Conservation (phyloP, 2,113 vertebrate genomes). For the Microtus montanus region DNA sequence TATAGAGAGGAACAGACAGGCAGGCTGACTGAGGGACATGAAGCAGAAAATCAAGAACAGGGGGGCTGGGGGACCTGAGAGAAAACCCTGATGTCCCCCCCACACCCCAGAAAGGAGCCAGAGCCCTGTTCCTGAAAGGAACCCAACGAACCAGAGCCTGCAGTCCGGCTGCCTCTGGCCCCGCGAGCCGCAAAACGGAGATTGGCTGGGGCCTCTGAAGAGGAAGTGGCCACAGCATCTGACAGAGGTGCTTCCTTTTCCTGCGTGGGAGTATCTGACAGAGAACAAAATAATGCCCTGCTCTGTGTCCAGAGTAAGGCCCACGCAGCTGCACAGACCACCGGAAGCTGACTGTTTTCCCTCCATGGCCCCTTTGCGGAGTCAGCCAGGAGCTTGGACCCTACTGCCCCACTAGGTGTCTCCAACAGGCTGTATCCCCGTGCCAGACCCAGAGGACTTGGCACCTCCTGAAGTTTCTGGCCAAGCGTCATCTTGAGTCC, state of each 20-base stretch:
- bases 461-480: background rate
- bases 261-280: conserved; percentile 85
- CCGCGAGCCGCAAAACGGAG: conserved; percentile 49
- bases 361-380: background rate
- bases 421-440: background rate
- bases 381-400: background rate
- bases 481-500: no score
- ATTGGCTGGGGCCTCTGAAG: conserved; percentile 73
- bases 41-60: accelerated
- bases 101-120: background rate
- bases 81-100: background rate
- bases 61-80: background rate
- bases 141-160: accelerated
- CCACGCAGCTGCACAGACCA: conserved; percentile 49
- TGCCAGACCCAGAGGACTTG: background rate
- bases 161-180: conserved; percentile 53
- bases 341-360: conserved; percentile 27
- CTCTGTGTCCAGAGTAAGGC: conserved; percentile 37
- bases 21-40: background rate
- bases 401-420: background rate
- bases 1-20: conserved; percentile 77
- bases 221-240: conserved; percentile 87
- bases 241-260: conserved; percentile 87
- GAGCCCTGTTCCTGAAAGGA: background rate
- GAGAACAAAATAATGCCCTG: conserved; percentile 62